Evolutionary conservation across 2,797 vertebrate genomes (phyloP).

Genomic region (Leptoclinus maculatus): DNA sequence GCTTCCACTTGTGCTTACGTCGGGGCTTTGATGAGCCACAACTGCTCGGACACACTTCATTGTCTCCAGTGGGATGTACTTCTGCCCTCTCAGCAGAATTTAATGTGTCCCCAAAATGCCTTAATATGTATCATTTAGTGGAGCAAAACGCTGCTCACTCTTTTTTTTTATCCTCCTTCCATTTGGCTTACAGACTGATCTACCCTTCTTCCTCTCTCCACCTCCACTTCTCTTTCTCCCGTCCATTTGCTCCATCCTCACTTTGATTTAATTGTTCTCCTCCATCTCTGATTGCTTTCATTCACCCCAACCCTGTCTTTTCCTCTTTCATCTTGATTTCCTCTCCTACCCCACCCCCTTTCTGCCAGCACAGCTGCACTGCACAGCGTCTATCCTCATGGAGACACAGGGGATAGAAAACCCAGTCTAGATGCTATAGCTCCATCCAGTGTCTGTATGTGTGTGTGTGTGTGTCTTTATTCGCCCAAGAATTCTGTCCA

Average conservation of each 20-base stretch:
- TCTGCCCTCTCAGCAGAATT: slow-evolving; percentile 9
- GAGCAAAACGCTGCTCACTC: not conserved
- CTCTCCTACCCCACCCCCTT: not conserved
- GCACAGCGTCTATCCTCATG: not conserved
- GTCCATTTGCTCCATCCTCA: not conserved
- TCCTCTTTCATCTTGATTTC: not conserved
- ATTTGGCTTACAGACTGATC: not conserved
- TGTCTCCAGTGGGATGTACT: not conserved
- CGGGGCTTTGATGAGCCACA: not conserved
- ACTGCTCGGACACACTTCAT: not conserved
- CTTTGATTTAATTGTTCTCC: slow-evolving; percentile 16
- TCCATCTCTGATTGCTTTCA: slow-evolving; percentile 1
- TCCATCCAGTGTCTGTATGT: not conserved
- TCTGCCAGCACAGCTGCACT: not conserved
- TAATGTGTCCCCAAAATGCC: not conserved
- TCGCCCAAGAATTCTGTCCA: slow-evolving; percentile 1
- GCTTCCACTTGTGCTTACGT: not conserved
- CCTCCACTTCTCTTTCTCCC: not conserved
- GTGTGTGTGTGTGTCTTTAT: not conserved
- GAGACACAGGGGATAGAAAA: not conserved
- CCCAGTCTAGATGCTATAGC: not conserved
- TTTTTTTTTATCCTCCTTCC: not conserved
- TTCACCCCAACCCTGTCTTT: not conserved
- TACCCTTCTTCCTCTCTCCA: not conserved
- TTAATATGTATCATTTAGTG: not conserved